Base-by-base conservation (phyloP, 1,140 invertebrate species). In the Lepidotrigona ventralis region DNA sequence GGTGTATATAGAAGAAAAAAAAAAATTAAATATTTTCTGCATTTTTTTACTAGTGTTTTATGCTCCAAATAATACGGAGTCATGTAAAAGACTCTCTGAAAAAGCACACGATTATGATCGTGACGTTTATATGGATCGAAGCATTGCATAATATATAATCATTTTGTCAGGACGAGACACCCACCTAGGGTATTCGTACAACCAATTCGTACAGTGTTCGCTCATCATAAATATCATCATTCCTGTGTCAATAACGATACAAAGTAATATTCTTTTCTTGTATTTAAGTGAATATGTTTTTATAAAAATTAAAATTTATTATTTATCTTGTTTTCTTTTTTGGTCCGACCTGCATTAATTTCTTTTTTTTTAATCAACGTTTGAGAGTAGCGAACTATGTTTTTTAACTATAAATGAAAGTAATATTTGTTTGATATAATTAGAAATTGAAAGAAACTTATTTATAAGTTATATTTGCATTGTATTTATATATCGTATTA, bases 191-290 rank as follows among this genome's bases (percentile, higher is more conserved):
- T 86, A 88, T 83, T 91, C 78, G 85, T 87, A 71, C 80, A 88
- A 75, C 33, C 73, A 75, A 86, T 85, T 86, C 68, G 66, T 85
- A 88, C 79, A 83, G 66, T 71, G 79, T 87, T 90, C 83, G 74
- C 81, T 89, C 84, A 90, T 89, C 83, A 78, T 90, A 90, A 84
- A 77, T 90, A 91, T 79, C 90, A 88, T 92, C 90, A 92, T 93
- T 92, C 91, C 92, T 91, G 83, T 92, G 92, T 92, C 85, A 89
- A 85, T 91, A 90, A 87, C 90, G 85, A 91, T 90, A 90, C 79
- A 83, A 89, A 87, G 87, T 86, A 87, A 88, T 87, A 85, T 80
- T 87, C 84, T 68, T 88, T 81, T 89, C 72, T 87, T 74, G 23
- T 76, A 91, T 90, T 84, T 87, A 86, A 69, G 69, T 89, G 81